Base-by-base conservation (phyloP, 2,797 vertebrate species). In the Sebastes hopkinsi region DNA sequence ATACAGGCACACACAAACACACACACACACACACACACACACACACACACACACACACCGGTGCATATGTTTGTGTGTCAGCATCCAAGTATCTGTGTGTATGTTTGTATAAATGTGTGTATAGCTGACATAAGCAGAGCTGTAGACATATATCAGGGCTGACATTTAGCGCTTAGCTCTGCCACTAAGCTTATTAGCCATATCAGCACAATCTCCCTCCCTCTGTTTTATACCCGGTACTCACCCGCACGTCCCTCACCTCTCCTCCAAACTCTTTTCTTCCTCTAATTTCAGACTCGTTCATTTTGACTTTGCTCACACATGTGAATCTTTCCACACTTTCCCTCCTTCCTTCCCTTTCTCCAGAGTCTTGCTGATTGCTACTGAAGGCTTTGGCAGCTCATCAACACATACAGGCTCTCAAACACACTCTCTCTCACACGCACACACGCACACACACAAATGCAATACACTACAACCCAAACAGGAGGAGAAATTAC, bases 161-260 rank as follows among this genome's bases (percentile, higher is more conserved):
- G 94, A 93, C 93, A 94, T 94, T 95, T 94, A 94, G 87, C 79
- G 79, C 91, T 86, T 91, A 89, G 91, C 88, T 94, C 86, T 89
- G 90, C 88, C 91, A 92, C 90, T 91, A 92, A 91, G 92, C 92
- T 93, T 94, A 93, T 94, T 94, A 94, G 90, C 88, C 88, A 90
- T 93, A 95, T 94, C 93, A 94, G 92, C 92, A 92, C 86, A 92
- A 94, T 94, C 91, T 93, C 82, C 46, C 80, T 86, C 72, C 79
- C 68, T 81, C 58, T 77, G 60, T 80, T 81, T 81, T 67, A 50
- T 50, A 72, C 65, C 61, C 75, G 75, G 71, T 58, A 27, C 65
- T 66, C 69, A 59, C 60, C 67, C 68, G 61, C 80, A 69, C 56
- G 50, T 62, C 67, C 36, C 22, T 61, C 64, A 64, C 56, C 54